phyloP scores from a whole-genome alignment of 2,113 vertebrate species.

The Symphodus melops region DNA sequence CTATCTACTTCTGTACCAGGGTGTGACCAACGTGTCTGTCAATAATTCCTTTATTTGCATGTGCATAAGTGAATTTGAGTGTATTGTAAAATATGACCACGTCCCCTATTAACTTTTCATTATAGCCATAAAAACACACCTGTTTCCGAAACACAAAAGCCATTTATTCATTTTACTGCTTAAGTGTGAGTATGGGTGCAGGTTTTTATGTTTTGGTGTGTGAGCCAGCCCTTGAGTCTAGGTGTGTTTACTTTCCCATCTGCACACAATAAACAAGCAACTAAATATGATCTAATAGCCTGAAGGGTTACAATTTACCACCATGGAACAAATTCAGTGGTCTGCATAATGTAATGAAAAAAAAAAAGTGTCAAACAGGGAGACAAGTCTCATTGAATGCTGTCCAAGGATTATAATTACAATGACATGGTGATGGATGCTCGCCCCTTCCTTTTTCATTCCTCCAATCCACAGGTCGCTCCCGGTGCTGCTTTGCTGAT shows the following conservation, averaged over 20 bases:
- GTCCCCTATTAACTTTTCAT: constrained; percentile 33
- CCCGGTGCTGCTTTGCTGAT: constrained; percentile 94
- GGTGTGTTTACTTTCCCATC: constrained; percentile 60
- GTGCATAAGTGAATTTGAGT: constrained; percentile 9
- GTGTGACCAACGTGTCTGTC: not conserved
- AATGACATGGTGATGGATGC: not conserved
- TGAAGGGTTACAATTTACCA: constrained; percentile 24
- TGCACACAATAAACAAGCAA: constrained; percentile 56
- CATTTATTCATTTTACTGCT: constrained; percentile 8
- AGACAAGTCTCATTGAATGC: not conserved
- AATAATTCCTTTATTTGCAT: not conserved
- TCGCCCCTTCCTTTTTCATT: not conserved
- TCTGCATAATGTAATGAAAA: constrained; percentile 13
- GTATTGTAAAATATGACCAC: constrained; percentile 8
- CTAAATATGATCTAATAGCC: constrained; percentile 24
- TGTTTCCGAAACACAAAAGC: constrained; percentile 29
- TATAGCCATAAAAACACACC: constrained; percentile 52
- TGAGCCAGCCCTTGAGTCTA: constrained; percentile 42
- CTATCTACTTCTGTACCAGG: not conserved
- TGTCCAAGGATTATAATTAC: constrained; percentile 17
- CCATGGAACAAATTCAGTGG: constrained; percentile 19
- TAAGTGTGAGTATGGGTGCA: not conserved
- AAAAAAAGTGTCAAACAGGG: constrained; percentile 21
- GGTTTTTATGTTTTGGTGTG: constrained; percentile 4
- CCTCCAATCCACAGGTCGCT: constrained; percentile 84